Percentiles rank a stretch among this genome's conserved stretches.
Evolutionary conservation across 1,140 invertebrate species (phyloP).

Genomic region (Periplaneta americana): DNA sequence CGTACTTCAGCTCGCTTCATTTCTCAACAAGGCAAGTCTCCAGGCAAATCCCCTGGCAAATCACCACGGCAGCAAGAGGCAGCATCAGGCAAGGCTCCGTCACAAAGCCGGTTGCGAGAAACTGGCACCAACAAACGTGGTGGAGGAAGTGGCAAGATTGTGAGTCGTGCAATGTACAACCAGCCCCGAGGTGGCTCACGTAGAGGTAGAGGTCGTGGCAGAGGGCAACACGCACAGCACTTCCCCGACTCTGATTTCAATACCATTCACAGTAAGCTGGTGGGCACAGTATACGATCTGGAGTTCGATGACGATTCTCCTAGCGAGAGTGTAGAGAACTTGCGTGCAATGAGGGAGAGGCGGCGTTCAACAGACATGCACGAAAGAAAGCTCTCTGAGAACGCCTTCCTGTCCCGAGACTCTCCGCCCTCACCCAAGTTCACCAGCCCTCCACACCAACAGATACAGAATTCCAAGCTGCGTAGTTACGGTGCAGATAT

Average conservation of each 20-base stretch:
- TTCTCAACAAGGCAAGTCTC: constrained; percentile 53
- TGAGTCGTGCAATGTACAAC: constrained; percentile 8
- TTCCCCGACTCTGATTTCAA: constrained; percentile 38
- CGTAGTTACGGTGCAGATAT: constrained; percentile 19
- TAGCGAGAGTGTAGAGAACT: constrained; percentile 63
- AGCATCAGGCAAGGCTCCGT: constrained; percentile 15
- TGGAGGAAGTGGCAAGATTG: background rate
- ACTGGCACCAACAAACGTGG: background rate
- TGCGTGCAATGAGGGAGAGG: constrained; percentile 73
- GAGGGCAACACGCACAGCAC: constrained; percentile 44
- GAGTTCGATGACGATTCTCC: constrained; percentile 78
- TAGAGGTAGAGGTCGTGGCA: constrained; percentile 62
- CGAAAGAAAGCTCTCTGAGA: constrained; percentile 51
- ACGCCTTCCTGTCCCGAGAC: constrained; percentile 43
- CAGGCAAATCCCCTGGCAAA: constrained; percentile 68
- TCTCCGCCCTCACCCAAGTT: constrained; percentile 50
- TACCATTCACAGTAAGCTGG: constrained; percentile 67
- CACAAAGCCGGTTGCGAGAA: constrained; percentile 7
- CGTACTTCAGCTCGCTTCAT: constrained; percentile 55
- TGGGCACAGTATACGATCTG: constrained; percentile 81
- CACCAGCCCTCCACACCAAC: constrained; percentile 38
- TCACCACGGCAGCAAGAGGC: constrained; percentile 53
- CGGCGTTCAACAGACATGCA: constrained; percentile 69
- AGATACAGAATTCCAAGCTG: constrained; percentile 32
- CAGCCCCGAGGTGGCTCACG: constrained; percentile 29